These are phyloP conservation scores for Lepidocolaptes lacrymiger DNA, from an alignment of 2,797 vertebrate species.

Conservation along the genomic window DNA sequence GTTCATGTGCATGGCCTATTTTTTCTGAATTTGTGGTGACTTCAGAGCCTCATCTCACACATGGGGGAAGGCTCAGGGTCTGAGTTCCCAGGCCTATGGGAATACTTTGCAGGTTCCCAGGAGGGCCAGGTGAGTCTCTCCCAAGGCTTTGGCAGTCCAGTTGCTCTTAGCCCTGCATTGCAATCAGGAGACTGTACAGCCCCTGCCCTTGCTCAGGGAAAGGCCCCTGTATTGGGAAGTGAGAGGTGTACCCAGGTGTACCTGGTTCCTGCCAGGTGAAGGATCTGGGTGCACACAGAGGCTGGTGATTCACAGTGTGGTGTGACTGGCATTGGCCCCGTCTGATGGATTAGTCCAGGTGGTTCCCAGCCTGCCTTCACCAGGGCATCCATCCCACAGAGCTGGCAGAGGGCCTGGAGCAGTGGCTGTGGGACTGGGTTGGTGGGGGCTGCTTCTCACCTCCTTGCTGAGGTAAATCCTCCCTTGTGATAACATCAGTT, in stretches of 20 bases:
- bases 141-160: background rate
- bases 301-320: background rate
- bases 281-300: accelerated
- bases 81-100: background rate
- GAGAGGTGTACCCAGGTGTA: background rate
- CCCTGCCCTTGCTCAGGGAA: background rate
- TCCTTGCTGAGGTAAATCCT: background rate
- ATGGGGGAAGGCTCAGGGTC: background rate
- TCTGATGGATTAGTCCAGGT: background rate
- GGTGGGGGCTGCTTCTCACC: background rate
- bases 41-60: background rate
- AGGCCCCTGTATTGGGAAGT: accelerated
- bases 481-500: slow-evolving; percentile 20
- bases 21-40: background rate
- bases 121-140: background rate
- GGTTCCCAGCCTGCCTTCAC: background rate
- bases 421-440: background rate
- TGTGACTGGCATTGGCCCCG: accelerated
- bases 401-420: background rate
- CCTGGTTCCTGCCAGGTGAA: background rate
- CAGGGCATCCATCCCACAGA: background rate
- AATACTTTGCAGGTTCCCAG: background rate
- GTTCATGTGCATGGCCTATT: accelerated
- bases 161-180: background rate
- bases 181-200: background rate